A percentile compares a stretch with the other conserved stretches of the same genome.
These are phyloP conservation scores for Proisotoma minuta DNA, from an alignment of 2,888 invertebrate genomes.

Conservation along the genomic window DNA sequence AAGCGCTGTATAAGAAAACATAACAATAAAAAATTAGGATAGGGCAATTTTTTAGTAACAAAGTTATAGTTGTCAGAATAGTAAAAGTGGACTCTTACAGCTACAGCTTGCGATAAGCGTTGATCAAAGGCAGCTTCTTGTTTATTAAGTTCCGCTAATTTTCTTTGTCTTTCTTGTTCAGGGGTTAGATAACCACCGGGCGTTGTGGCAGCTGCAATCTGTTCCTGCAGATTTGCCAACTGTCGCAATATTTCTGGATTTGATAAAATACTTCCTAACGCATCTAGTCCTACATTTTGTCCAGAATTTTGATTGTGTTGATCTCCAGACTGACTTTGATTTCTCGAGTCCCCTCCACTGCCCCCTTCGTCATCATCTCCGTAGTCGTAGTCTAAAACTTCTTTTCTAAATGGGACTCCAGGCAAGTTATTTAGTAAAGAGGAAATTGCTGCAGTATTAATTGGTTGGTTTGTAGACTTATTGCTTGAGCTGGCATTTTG, in stretches of 20 bases:
- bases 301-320: slow-evolving; percentile 13
- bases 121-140: slow-evolving; percentile 73
- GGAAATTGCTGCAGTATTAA: neutral
- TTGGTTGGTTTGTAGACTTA: slow-evolving; percentile 18
- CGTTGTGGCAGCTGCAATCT: slow-evolving; percentile 55
- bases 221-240: slow-evolving; percentile 68
- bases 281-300: slow-evolving; percentile 36
- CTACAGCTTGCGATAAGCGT: slow-evolving; percentile 68
- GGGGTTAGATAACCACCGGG: slow-evolving; percentile 29
- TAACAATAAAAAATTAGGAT: no score
- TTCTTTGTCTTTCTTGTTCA: slow-evolving; percentile 61
- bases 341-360: slow-evolving; percentile 32
- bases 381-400: slow-evolving; percentile 83
- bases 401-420: slow-evolving; percentile 67
- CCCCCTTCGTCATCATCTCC: slow-evolving; percentile 85
- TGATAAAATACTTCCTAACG: slow-evolving; percentile 61
- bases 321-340: slow-evolving; percentile 1
- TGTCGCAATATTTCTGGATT: slow-evolving; percentile 87
- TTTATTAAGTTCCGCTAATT: slow-evolving; percentile 65
- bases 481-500: slow-evolving; percentile 12
- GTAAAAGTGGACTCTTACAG: no score
- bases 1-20: slow-evolving; percentile 54
- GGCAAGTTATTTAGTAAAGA: slow-evolving; percentile 19
- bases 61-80: no score
- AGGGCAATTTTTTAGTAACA: no score